Evolutionary conservation across 1,140 invertebrate genomes (phyloP), one percentile per base, ranked within the genome.

Genomic region (Drosophila tristis): DNA sequence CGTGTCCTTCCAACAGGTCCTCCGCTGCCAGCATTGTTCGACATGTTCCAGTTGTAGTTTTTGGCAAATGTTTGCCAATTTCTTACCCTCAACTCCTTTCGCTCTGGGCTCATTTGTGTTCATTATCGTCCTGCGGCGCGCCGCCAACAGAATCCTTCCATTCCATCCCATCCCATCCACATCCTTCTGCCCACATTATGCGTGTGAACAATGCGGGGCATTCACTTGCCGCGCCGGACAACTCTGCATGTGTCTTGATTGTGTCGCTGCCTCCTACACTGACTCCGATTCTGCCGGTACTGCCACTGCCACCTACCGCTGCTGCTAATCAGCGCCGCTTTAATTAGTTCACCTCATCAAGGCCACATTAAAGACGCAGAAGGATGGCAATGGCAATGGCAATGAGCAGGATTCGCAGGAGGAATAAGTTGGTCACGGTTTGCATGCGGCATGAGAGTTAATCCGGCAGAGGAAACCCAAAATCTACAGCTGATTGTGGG

Each of bases 51-150:
- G 64, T 61, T 81, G 74, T 74, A 61, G 74, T 71, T 74, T 78
- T 77, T 87, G 70, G 75, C 80, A 84, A 84, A 84, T 84, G 80
- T 74, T 86, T 86, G 78, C 82, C 70, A 86, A 78, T 81, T 76
- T 62, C 58, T 61, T 76, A 61, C 43, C 74, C 56, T 70, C 81
- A 87, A 87, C 78, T 87, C 82, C 70, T 86, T 86, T 86, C 65
- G 82, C 59, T 55, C 56, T 25, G 55, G 63, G 60, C 82, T 86
- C 82, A 86, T 86, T 86, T 86, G 82, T 86, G 82, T 86, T 87
- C 82, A 86, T 86, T 86, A 86, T 86, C 78, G 82, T 82, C 82
- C 74, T 86, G 82, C 82, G 82, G 82, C 82, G 82, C 82, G 81
- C 81, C 81, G 82, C 82, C 81, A 87, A 64, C 71, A 20, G n/a